A percentile compares a stretch with the other conserved stretches of the same genome.
Evolutionary conservation across 1,140 invertebrate species (phyloP).

Genomic region (Drosophila novamexicana): DNA sequence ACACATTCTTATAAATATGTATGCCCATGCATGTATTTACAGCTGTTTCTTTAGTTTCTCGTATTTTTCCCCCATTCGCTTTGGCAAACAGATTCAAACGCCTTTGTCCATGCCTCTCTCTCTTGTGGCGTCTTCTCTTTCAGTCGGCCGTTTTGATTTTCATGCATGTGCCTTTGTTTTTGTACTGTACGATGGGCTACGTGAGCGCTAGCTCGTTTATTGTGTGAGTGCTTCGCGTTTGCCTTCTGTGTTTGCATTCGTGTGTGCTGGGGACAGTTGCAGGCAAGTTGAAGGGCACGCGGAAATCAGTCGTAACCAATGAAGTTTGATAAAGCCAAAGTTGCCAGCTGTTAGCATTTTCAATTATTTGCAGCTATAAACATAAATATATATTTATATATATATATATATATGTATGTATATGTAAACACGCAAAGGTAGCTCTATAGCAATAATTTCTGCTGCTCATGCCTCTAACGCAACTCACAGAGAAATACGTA

Average conservation of each 20-base stretch:
- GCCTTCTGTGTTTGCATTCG: conserved; percentile 50
- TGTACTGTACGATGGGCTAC: conserved; percentile 60
- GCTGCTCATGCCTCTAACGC: conserved; percentile 23
- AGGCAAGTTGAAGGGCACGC: conserved; percentile 63
- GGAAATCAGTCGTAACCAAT: conserved; percentile 24
- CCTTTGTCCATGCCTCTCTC: conserved; percentile 13
- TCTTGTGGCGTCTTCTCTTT: conserved; percentile 28
- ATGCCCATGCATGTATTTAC: conserved; percentile 15
- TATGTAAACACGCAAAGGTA: conserved; percentile 17
- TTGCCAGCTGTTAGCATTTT: conserved; percentile 9
- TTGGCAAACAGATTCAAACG: conserved; percentile 36
- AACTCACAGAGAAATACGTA: conserved; percentile 1
- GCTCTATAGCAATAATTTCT: conserved; percentile 42
- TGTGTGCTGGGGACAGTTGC: conserved; percentile 48
- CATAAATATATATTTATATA: neutral
- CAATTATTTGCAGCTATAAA: conserved; percentile 24
- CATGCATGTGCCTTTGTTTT: conserved; percentile 28
- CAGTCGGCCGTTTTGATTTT: conserved; percentile 33
- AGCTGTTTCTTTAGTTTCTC: conserved; percentile 28
- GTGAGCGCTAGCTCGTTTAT: conserved; percentile 72
- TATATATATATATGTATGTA: conserved; percentile 12
- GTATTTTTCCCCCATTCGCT: conserved; percentile 30
- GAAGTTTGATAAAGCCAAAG: conserved; percentile 22
- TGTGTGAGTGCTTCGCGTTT: conserved; percentile 49
- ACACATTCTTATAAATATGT: neutral